Conservation (phyloP, 2,888 invertebrate species). For the Antheraea assamensis region DNA sequence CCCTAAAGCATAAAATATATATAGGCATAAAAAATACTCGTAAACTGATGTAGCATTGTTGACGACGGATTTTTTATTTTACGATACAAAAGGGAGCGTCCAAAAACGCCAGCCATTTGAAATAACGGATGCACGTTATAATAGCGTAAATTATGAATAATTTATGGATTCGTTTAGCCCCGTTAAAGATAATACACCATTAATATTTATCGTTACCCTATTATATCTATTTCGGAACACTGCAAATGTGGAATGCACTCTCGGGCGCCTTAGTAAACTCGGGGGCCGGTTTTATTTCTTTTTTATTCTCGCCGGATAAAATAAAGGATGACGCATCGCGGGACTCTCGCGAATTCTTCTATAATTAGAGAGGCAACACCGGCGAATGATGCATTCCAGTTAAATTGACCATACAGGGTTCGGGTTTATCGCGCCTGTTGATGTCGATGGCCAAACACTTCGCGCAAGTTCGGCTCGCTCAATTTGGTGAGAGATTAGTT, state of each 20-base stretch:
- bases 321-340: constrained; percentile 48
- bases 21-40: no score
- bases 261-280: constrained; percentile 39
- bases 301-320: constrained; percentile 46
- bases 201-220: constrained; percentile 27
- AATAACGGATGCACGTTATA: not conserved
- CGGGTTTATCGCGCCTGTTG: not conserved
- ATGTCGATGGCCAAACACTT: not conserved
- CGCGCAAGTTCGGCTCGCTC: not conserved
- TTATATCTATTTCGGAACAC: constrained; percentile 34
- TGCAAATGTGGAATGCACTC: constrained; percentile 38
- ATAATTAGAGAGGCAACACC: constrained; percentile 52
- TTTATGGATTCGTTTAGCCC: not conserved
- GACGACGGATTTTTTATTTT: not conserved
- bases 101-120: not conserved
- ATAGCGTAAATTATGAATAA: not conserved
- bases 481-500: not conserved
- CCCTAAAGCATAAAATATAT: no score
- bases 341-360: constrained; percentile 47
- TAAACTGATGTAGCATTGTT: not conserved
- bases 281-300: constrained; percentile 27
- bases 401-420: constrained; percentile 33
- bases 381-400: constrained; percentile 37
- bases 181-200: constrained; percentile 4
- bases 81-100: not conserved